Evolutionary conservation across 1,140 invertebrate genomes (phyloP).

Genomic region (Triops cancriformis): DNA sequence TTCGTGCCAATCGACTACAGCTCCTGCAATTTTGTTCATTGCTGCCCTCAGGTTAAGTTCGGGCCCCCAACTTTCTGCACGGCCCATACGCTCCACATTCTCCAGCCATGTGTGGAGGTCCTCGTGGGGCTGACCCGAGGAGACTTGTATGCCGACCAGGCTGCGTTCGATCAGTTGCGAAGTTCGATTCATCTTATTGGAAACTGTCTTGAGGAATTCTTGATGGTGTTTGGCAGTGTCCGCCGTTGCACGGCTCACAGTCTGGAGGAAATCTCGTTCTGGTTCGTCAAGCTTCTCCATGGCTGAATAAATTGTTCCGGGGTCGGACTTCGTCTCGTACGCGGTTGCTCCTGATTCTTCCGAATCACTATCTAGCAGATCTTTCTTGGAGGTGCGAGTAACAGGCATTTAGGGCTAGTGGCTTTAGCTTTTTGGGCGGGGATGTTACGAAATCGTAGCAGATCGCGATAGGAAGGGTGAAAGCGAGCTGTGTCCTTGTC

Average conservation of each 20-base stretch:
- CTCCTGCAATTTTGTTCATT: conserved; percentile 18
- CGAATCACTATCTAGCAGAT: background rate
- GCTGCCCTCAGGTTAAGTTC: background rate
- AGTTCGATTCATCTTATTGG: conserved; percentile 32
- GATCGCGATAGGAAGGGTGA: background rate
- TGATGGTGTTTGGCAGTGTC: conserved; percentile 34
- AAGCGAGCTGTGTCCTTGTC: background rate
- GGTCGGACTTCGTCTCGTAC: background rate
- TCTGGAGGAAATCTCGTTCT: conserved; percentile 31
- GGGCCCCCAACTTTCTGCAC: conserved; percentile 9
- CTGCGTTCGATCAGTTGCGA: background rate
- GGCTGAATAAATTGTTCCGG: background rate
- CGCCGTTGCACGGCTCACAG: background rate
- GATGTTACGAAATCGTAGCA: background rate
- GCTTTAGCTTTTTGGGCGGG: background rate
- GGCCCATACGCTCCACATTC: background rate
- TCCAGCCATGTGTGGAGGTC: conserved; percentile 14
- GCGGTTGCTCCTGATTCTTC: background rate
- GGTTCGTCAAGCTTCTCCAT: background rate
- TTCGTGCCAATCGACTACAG: conserved; percentile 21
- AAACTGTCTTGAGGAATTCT: conserved; percentile 40
- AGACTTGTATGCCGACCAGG: conserved; percentile 1
- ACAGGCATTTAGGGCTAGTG: background rate
- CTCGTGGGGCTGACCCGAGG: background rate
- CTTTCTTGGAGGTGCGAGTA: background rate